Percentiles rank a stretch among this genome's conserved stretches.
phyloP scores from a whole-genome alignment of 2,113 vertebrate genomes.

The Lepus timidus region DNA sequence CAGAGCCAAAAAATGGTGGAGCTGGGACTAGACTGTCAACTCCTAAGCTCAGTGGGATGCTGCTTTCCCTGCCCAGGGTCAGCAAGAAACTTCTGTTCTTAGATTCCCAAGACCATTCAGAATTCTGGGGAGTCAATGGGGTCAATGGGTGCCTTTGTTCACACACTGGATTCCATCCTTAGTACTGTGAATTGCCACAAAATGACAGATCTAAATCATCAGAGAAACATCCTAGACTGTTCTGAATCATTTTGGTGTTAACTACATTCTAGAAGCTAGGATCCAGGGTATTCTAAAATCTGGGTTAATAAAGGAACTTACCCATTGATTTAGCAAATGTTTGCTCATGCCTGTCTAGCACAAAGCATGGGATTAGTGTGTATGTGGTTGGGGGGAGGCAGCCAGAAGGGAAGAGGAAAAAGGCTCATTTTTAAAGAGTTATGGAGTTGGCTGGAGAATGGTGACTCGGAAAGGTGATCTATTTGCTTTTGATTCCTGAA shows the following conservation, averaged over 20 bases:
- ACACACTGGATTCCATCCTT: neutral
- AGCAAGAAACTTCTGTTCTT: neutral
- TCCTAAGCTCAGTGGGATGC: neutral
- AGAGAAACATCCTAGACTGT: conserved; percentile 21
- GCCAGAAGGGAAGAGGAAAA: neutral
- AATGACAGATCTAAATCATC: neutral
- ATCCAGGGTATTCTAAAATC: neutral
- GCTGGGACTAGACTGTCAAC: neutral
- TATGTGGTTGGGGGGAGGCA: neutral
- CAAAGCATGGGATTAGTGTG: neutral
- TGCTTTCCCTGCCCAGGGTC: neutral
- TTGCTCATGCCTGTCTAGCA: neutral
- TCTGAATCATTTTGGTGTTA: conserved; percentile 2
- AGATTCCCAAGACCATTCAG: neutral
- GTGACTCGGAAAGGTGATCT: neutral
- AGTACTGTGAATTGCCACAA: neutral
- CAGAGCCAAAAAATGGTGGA: neutral
- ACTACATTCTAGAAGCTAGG: neutral
- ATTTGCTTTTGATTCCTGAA: neutral
- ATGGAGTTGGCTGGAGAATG: neutral
- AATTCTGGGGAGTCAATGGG: neutral
- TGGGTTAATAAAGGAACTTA: neutral
- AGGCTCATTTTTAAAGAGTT: neutral
- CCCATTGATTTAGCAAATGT: conserved; percentile 5
- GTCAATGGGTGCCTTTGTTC: neutral